These are phyloP conservation scores for Athalia circularis DNA, from an alignment of 2,888 invertebrate genomes.

Conservation along the genomic window DNA sequence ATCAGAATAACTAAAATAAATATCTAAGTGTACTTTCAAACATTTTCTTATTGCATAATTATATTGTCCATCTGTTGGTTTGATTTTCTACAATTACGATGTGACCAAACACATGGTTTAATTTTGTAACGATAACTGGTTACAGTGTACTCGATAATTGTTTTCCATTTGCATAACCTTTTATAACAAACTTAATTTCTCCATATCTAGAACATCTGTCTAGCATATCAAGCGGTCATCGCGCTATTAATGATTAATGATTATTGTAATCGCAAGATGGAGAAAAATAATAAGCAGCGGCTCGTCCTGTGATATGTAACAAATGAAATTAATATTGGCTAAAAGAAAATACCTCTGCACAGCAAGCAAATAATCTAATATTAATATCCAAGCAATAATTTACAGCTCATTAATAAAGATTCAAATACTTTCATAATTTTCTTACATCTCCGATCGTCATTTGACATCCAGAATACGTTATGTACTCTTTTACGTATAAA, in stretches of 20 bases:
- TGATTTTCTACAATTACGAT: conserved; percentile 22
- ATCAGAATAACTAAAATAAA: conserved; percentile 7
- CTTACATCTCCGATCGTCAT: neutral
- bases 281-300: neutral
- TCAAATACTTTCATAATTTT: neutral
- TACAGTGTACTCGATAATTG: neutral
- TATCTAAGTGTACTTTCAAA: neutral
- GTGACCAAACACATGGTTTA: conserved; percentile 9
- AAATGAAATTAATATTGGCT: neutral
- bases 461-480: neutral
- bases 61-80: conserved; percentile 23
- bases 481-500: neutral
- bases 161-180: neutral
- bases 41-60: conserved; percentile 1
- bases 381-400: neutral
- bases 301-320: neutral
- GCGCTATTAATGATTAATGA: neutral
- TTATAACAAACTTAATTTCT: neutral
- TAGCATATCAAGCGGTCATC: neutral
- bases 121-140: conserved; percentile 14
- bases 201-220: neutral
- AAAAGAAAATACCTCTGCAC: neutral
- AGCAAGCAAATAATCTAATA: neutral
- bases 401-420: neutral
- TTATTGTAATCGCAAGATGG: neutral